Conservation (phyloP, 2,797 vertebrate species). For the Clarias pachynema region DNA sequence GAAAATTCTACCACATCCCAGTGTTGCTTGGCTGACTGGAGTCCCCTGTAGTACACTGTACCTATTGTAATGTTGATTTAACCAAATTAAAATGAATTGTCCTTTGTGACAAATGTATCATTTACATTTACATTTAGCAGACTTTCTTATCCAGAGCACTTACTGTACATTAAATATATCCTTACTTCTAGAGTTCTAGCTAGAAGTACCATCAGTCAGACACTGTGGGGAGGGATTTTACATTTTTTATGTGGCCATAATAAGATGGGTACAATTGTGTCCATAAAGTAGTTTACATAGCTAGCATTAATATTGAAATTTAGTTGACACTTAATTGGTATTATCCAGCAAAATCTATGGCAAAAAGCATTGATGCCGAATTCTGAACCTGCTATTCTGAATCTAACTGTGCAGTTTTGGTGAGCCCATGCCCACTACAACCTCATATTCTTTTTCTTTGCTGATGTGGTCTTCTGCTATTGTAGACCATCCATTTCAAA, state of each 20-base stretch:
- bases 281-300: neutral
- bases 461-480: neutral
- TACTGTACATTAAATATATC: too few relatives aligned
- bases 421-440: neutral
- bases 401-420: neutral
- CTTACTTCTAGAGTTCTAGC: too few relatives aligned
- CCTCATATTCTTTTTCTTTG: neutral
- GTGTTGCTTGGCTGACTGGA: neutral
- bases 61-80: neutral
- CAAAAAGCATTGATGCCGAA: neutral
- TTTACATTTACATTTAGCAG: too few relatives aligned
- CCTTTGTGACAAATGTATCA: neutral
- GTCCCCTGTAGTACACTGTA: neutral
- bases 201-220: too few relatives aligned
- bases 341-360: neutral
- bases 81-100: neutral
- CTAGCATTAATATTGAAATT: neutral
- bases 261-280: neutral
- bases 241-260: neutral
- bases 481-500: neutral
- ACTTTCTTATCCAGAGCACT: too few relatives aligned
- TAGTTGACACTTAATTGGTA: neutral
- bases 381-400: neutral
- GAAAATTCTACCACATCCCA: neutral
- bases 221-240: too few relatives aligned